Evolutionary conservation across 2,113 vertebrate species (phyloP).

Genomic region (Synchiropus splendidus): DNA sequence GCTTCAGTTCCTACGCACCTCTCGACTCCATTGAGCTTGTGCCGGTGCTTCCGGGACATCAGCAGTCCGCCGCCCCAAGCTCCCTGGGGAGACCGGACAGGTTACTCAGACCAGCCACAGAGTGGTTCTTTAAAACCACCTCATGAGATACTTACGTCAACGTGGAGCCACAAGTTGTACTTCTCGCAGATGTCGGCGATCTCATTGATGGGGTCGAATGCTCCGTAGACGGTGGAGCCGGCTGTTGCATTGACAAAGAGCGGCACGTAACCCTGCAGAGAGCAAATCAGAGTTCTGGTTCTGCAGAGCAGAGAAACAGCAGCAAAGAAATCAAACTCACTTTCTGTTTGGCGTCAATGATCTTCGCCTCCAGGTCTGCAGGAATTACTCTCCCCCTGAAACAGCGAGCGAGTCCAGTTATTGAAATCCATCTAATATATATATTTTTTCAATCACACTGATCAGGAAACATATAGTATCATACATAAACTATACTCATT

Average conservation of each 20-base stretch:
- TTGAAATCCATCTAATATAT: no score
- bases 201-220: conserved; percentile 94
- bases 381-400: conserved; percentile 95
- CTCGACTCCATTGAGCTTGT: conserved; percentile 89
- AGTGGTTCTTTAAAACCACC: no score
- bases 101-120: not conserved
- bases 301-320: not conserved
- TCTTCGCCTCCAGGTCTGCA: conserved; percentile 91
- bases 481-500: no score
- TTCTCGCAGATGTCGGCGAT: conserved; percentile 97
- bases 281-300: not conserved
- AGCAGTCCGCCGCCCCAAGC: conserved; percentile 95
- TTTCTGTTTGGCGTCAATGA: conserved; percentile 92
- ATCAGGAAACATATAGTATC: no score
- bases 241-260: conserved; percentile 94
- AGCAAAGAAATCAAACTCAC: conserved; percentile 45
- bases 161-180: conserved; percentile 95
- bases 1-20: conserved; percentile 66
- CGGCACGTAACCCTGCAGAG: conserved; percentile 78
- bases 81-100: conserved; percentile 63
- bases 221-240: conserved; percentile 92
- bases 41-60: conserved; percentile 94
- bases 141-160: conserved; percentile 78
- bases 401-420: no score
- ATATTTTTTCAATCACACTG: no score